phyloP scores from a whole-genome alignment of 1,140 invertebrate species.

The Steinernema feltiae region DNA sequence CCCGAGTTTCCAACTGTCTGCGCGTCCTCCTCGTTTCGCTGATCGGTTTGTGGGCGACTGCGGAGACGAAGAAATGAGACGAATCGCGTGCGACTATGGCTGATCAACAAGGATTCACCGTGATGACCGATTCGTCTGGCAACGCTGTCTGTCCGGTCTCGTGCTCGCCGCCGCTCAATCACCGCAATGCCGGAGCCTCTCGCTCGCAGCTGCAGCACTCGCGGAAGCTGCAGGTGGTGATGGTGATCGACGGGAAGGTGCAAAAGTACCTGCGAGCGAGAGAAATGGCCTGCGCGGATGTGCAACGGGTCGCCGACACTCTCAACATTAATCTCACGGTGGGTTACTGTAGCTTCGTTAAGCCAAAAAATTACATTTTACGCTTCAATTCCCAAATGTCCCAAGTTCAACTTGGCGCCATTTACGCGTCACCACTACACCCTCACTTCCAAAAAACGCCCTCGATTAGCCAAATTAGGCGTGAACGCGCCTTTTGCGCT shows the following conservation, averaged over 20 bases:
- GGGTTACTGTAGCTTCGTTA: too few species aligned
- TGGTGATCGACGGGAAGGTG: constrained; percentile 56
- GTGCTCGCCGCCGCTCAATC: not conserved
- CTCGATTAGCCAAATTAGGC: too few species aligned
- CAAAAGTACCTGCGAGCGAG: constrained; percentile 43
- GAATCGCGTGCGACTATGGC: not conserved
- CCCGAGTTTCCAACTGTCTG: too few species aligned
- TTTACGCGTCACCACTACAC: too few species aligned
- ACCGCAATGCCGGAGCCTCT: not conserved
- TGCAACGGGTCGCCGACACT: constrained; percentile 57
- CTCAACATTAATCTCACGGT: constrained; percentile 54
- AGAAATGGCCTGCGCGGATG: constrained; percentile 56
- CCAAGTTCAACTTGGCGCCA: too few species aligned
- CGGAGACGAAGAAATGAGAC: constrained; percentile 6
- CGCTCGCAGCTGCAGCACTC: not conserved
- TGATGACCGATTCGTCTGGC: not conserved
- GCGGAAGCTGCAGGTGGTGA: constrained; percentile 49
- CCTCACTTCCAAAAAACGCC: too few species aligned
- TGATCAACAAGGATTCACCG: not conserved
- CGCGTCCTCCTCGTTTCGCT: too few species aligned
- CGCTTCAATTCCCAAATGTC: too few species aligned
- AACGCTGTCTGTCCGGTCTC: not conserved
- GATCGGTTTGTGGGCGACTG: too few species aligned
- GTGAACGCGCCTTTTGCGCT: too few species aligned
- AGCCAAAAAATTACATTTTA: too few species aligned